Base-by-base conservation (phyloP, 2,113 vertebrate species). In the Coracopsis vasa region DNA sequence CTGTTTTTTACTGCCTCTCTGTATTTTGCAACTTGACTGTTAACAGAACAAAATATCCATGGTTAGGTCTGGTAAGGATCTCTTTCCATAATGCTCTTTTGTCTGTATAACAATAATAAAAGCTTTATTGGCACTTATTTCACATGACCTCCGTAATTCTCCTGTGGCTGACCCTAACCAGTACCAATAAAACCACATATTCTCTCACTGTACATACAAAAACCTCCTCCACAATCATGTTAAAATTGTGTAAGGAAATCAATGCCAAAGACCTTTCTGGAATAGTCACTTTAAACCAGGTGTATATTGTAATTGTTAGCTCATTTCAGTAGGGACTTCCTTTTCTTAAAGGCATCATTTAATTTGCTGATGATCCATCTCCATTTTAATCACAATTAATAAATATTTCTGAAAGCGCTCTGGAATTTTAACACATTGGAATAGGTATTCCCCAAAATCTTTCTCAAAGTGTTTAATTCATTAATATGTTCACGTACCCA, bases 41-140 rank as follows among this genome's bases (percentile, higher is more conserved):
- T 95, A 93, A 64, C 88, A 94, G 86, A 93, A 92, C 80, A 95
- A 95, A 94, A 96, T 88, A 90, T 74, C 83, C 61, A 67, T 65
- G 77, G 80, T 71, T 90, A 78, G 47, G 72, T 94, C 95, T 96
- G 92, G 83, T 96, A 96, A 97, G 88, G 47, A 95, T 90, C 90
- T 93, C 82, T 88, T 94, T 96, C 88, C 80, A 89, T 96, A 96
- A 94, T 94, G 95, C 80, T 88, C 94, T 95, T 97, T 96, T 96
- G 95, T 96, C 94, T 92, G 75, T 88, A 90, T 95, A 95, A 95
- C 93, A 96, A 94, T 95, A 95, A 96, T 96, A 97, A 97, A 97
- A 96, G 95, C 95, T 94, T 97, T 97, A 94, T 92, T 95, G 95
- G 92, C 95, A 96, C 90, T 92, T 95, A 91, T 96, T 96, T 96